Conservation (phyloP, 2,113 vertebrate species). For the Gulo gulo region DNA sequence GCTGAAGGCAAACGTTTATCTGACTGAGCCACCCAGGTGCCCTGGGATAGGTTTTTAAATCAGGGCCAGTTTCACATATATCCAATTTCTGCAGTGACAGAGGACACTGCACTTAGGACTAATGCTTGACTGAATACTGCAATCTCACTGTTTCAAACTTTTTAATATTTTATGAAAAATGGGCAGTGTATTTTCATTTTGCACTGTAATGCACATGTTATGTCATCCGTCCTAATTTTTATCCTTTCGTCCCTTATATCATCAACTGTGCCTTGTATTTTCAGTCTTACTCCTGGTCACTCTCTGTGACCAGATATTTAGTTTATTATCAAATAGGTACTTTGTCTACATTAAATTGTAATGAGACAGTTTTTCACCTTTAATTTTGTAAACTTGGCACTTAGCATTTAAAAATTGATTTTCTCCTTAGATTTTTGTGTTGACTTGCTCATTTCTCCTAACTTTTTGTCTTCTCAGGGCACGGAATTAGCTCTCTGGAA, state of each 20-base stretch:
- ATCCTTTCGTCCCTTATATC: neutral
- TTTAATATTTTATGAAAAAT: neutral
- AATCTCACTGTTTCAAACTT: neutral
- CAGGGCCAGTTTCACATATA: neutral
- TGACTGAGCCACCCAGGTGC: too few species aligned
- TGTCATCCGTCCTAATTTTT: neutral
- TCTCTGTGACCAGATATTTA: neutral
- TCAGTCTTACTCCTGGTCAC: neutral
- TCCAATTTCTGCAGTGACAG: neutral
- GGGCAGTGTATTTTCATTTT: neutral
- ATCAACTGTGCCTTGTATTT: neutral
- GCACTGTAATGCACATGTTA: neutral
- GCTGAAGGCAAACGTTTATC: too few species aligned
- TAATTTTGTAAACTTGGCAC: neutral
- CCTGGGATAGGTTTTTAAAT: neutral
- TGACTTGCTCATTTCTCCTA: neutral
- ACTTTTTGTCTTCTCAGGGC: neutral
- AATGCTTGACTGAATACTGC: neutral
- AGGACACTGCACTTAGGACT: neutral
- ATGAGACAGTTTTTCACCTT: neutral
- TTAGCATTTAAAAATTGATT: neutral
- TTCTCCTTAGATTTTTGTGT: neutral
- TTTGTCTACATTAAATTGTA: neutral
- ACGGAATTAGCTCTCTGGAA: neutral
- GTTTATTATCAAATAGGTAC: neutral